Evolutionary conservation across 2,797 vertebrate species (phyloP).

Genomic region (Denticeps clupeoides): DNA sequence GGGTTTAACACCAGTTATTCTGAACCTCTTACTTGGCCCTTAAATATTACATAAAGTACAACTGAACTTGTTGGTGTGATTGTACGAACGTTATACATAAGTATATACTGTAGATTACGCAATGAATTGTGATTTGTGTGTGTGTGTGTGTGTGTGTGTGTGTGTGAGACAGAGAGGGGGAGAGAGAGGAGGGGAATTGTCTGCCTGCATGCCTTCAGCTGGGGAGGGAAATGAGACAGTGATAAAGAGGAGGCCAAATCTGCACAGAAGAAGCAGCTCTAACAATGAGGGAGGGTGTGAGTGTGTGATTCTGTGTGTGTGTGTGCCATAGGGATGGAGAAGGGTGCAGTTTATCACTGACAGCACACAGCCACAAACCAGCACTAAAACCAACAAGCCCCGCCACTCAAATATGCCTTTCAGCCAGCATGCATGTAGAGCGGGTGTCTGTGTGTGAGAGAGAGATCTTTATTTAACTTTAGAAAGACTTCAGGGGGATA

Average conservation of each 20-base stretch:
- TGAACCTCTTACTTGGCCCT: no score
- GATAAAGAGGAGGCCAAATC: conserved; percentile 18
- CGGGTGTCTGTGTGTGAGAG: conserved; percentile 2
- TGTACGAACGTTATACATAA: neutral
- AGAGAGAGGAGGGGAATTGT: neutral
- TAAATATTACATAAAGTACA: no score
- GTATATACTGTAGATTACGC: conserved; percentile 9
- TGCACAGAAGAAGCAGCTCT: neutral
- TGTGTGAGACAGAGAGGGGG: conserved; percentile 10
- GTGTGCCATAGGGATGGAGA: conserved; percentile 8
- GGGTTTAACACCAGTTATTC: no score
- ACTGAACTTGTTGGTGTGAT: neutral
- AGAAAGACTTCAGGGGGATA: no score
- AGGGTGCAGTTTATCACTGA: neutral
- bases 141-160: neutral
- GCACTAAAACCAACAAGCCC: neutral
- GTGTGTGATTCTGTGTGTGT: no score
- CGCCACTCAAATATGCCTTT: no score
- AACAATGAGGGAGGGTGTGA: neutral
- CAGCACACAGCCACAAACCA: neutral
- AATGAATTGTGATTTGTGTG: conserved; percentile 6
- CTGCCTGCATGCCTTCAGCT: conserved; percentile 6
- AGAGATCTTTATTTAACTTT: no score
- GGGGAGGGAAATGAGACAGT: conserved; percentile 24
- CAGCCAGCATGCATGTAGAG: neutral